These are phyloP conservation scores for Campopleginae sp. DNA, from an alignment of 2,888 invertebrate species.

Conservation along the genomic window DNA sequence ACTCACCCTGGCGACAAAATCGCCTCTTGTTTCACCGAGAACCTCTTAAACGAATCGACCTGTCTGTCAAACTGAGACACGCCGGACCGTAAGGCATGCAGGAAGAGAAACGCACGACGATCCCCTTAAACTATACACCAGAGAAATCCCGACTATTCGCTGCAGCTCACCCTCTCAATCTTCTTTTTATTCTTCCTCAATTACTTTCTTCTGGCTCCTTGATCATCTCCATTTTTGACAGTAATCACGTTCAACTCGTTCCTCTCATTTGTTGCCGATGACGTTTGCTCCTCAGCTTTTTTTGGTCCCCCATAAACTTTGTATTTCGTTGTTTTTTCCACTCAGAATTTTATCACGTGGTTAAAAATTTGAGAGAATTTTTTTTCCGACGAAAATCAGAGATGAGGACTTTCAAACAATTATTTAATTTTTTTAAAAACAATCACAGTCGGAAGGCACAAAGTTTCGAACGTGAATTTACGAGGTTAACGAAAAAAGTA, in stretches of 20 bases:
- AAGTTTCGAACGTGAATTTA: conserved; percentile 3
- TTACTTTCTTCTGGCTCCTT: not conserved
- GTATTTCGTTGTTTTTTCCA: too few relatives aligned
- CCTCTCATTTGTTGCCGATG: not conserved
- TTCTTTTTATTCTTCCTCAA: not conserved
- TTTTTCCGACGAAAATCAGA: not conserved
- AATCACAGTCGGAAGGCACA: not conserved
- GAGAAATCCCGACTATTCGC: conserved; percentile 45
- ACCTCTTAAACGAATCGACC: conserved; percentile 70
- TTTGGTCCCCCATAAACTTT: too few relatives aligned
- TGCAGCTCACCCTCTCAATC: not conserved
- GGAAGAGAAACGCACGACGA: conserved; percentile 15
- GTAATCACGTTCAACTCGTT: not conserved
- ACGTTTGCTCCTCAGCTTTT: not conserved
- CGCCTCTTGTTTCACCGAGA: conserved; percentile 65
- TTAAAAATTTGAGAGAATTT: not conserved
- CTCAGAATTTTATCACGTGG: not conserved
- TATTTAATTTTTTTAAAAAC: not conserved
- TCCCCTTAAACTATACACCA: conserved; percentile 21
- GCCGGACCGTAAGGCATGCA: conserved; percentile 52
- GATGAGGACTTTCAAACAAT: not conserved
- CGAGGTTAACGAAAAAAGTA: conserved; percentile 3
- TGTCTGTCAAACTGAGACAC: conserved; percentile 71
- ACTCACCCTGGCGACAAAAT: conserved; percentile 73
- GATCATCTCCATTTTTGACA: not conserved